Conservation (phyloP, 1,140 invertebrate genomes). For the Apis florea region DNA sequence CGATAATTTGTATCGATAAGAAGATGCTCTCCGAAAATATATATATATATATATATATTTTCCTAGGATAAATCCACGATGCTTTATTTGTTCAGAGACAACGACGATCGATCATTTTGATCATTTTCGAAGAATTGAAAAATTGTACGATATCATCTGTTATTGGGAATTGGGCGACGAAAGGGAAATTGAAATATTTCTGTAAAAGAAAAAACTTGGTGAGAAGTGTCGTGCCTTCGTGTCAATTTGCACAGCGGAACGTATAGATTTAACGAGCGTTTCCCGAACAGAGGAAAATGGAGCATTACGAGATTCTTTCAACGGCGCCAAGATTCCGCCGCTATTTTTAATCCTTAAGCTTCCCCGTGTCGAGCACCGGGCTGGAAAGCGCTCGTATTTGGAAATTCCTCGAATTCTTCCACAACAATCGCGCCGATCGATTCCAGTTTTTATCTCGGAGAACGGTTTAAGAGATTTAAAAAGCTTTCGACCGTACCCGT, state of each 20-base stretch:
- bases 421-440: background rate
- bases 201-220: too few species aligned
- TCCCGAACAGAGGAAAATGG: background rate
- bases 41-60: too few species aligned
- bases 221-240: background rate
- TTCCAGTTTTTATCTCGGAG: background rate
- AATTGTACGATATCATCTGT: too few species aligned
- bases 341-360: conserved; percentile 30
- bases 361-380: background rate
- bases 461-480: background rate
- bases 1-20: background rate
- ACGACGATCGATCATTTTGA: too few species aligned
- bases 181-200: too few species aligned
- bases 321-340: conserved; percentile 38
- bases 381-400: conserved; percentile 14
- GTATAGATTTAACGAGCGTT: background rate
- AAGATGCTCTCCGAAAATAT: too few species aligned
- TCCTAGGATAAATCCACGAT: too few species aligned
- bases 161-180: too few species aligned
- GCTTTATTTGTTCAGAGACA: too few species aligned
- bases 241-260: background rate
- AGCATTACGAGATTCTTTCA: conserved; percentile 10
- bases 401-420: conserved; percentile 26
- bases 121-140: too few species aligned
- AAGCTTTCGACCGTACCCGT: background rate